Percentiles rank a stretch among this genome's conserved stretches.
Conservation (phyloP, 2,888 invertebrate genomes). For the Hirtodrosophila duncani region DNA sequence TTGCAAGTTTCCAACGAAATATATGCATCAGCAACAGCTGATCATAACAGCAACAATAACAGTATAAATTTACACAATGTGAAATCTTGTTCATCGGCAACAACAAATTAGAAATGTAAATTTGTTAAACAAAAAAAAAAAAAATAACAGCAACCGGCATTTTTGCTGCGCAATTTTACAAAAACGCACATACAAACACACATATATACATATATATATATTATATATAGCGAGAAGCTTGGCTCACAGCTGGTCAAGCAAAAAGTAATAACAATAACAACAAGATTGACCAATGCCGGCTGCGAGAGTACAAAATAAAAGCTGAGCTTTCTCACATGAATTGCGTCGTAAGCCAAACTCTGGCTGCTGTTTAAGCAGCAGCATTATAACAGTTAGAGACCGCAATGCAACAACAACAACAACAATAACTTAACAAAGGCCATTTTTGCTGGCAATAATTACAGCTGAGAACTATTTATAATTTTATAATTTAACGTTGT, state of each 20-base stretch:
- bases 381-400: too few species aligned
- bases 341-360: constrained; percentile 52
- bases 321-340: constrained; percentile 67
- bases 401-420: too few species aligned
- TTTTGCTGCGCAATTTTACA: constrained; percentile 64
- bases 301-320: constrained; percentile 33
- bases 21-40: constrained; percentile 24
- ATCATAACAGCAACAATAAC: constrained; percentile 1
- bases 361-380: too few species aligned
- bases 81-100: too few species aligned
- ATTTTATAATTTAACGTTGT: too few species aligned
- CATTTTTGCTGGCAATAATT: background rate
- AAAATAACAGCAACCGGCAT: constrained; percentile 48
- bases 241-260: constrained; percentile 64
- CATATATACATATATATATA: constrained; percentile 1
- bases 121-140: constrained; percentile 11
- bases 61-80: too few species aligned
- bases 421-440: background rate
- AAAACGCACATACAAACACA: constrained; percentile 3
- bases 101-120: too few species aligned
- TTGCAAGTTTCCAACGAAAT: too few species aligned
- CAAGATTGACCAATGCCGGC: constrained; percentile 26
- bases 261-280: constrained; percentile 32
- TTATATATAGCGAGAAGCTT: background rate
- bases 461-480: too few species aligned